Percentiles rank a stretch among this genome's conserved stretches.
These are phyloP conservation scores for Pagrus major DNA, from an alignment of 2,113 vertebrate genomes.

Conservation along the genomic window DNA sequence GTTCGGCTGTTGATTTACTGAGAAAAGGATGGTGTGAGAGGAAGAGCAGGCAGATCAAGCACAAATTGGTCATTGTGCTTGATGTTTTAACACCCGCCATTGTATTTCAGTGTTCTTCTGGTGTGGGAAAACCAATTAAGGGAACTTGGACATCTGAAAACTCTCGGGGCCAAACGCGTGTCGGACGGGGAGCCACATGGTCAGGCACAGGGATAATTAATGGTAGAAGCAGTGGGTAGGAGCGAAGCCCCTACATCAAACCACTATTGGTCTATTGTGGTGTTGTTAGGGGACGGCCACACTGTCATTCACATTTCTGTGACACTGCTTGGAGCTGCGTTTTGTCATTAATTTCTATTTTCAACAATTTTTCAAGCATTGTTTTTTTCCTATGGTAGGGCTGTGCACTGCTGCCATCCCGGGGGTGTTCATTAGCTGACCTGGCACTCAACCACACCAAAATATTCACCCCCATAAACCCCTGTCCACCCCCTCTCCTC, in stretches of 20 bases:
- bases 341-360: constrained; percentile 66
- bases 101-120: constrained; percentile 56
- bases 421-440: constrained; percentile 68
- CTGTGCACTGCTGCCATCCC: constrained; percentile 38
- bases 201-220: constrained; percentile 66
- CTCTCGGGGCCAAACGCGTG: constrained; percentile 57
- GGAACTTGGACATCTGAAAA: constrained; percentile 54
- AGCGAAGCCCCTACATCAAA: constrained; percentile 46
- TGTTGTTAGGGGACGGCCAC: constrained; percentile 32
- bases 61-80: constrained; percentile 74
- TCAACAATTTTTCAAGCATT: constrained; percentile 21
- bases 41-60: constrained; percentile 66
- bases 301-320: constrained; percentile 40
- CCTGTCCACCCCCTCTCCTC: background rate
- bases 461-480: constrained; percentile 49
- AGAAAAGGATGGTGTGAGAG: constrained; percentile 27
- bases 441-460: constrained; percentile 53
- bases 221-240: constrained; percentile 37
- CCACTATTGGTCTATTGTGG: constrained; percentile 33
- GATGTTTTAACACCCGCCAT: constrained; percentile 65
- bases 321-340: constrained; percentile 36
- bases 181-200: constrained; percentile 32
- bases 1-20: constrained; percentile 57
- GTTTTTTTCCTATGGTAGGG: constrained; percentile 16
- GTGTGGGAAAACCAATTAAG: constrained; percentile 77